phyloP scores from a whole-genome alignment of 1,140 invertebrate genomes.

The Grapholita molesta region DNA sequence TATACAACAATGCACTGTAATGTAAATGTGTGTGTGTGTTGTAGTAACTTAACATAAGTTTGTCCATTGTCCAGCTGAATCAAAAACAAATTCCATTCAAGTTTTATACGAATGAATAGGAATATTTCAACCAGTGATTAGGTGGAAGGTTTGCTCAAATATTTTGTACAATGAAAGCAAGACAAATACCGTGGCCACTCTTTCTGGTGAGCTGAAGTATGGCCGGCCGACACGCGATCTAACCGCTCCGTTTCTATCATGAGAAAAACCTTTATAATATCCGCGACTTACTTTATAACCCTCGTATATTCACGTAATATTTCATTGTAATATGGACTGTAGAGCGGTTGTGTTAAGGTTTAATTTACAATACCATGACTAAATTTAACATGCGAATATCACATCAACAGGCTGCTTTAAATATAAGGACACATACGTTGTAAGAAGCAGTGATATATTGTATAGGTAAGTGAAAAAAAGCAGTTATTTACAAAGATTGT shows the following conservation, averaged over 20 bases:
- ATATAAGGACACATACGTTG: neutral
- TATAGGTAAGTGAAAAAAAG: neutral
- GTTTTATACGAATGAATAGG: constrained; percentile 22
- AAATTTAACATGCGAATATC: neutral
- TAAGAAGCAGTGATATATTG: neutral
- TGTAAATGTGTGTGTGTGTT: too few relatives aligned
- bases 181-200: constrained; percentile 55
- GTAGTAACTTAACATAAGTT: too few relatives aligned
- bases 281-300: neutral
- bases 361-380: neutral
- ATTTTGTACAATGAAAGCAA: constrained; percentile 61
- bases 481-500: too few relatives aligned
- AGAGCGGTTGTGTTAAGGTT: neutral
- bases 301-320: neutral
- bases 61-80: too few relatives aligned
- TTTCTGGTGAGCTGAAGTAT: constrained; percentile 44
- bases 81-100: neutral
- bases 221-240: constrained; percentile 46
- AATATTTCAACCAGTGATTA: constrained; percentile 25
- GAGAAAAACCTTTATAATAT: constrained; percentile 14
- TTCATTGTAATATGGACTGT: neutral
- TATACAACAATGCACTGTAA: too few relatives aligned
- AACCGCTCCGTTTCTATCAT: neutral
- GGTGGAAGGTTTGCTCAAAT: constrained; percentile 26
- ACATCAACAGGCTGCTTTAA: neutral